Conservation (phyloP, 2,113 vertebrate genomes). For the rabbit (Oryctolagus cuniculus) region DNA sequence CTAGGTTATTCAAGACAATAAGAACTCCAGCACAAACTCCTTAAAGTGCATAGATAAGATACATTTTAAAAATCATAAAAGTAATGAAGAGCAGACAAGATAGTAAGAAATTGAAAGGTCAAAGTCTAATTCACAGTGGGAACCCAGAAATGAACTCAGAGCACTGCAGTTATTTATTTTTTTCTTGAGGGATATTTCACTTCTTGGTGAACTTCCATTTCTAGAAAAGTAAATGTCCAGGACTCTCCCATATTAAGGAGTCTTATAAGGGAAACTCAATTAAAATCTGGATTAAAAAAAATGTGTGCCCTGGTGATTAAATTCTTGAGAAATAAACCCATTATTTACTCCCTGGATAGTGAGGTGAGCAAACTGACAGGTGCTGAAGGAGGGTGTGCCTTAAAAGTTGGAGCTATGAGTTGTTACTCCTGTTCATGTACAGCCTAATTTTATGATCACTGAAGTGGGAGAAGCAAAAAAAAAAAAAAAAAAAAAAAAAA, state of each 20-base stretch:
- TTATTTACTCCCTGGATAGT: not conserved
- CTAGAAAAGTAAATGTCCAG: not conserved
- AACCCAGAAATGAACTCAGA: not conserved
- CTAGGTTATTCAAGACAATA: not conserved
- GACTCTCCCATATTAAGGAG: not conserved
- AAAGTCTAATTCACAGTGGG: not conserved
- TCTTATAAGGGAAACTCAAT: not conserved
- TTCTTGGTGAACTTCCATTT: not conserved
- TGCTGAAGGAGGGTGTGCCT: not conserved
- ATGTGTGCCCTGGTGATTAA: not conserved
- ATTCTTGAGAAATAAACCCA: not conserved
- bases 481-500: no score
- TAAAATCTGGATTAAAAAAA: not conserved
- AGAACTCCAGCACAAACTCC: not conserved
- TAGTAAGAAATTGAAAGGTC: not conserved
- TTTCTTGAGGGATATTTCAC: not conserved
- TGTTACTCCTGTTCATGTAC: not conserved
- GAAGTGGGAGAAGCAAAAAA: not conserved
- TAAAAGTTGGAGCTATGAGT: not conserved
- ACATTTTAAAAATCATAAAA: not conserved
- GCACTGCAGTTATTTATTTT: not conserved
- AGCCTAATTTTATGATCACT: not conserved
- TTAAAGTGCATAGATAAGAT: not conserved
- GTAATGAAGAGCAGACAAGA: not conserved
- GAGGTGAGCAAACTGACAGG: not conserved